Conservation (phyloP, 2,888 invertebrate species). For the Gibbula magus region DNA sequence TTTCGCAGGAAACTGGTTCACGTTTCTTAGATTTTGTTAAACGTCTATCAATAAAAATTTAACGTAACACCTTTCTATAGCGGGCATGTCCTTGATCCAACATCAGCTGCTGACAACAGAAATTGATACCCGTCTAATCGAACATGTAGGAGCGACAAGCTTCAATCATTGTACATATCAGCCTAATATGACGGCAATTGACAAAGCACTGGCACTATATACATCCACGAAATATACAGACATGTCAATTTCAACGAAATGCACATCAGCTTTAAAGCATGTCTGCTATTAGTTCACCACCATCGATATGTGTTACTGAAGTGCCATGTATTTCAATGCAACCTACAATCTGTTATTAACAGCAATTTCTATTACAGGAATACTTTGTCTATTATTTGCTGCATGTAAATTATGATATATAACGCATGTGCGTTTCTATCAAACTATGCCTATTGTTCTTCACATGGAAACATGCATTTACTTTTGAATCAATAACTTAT, state of each 20-base stretch:
- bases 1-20: slow-evolving; percentile 13
- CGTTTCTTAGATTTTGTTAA: slow-evolving; percentile 25
- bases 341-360: no score
- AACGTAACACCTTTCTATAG: not conserved
- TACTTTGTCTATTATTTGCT: no score
- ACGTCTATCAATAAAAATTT: slow-evolving; percentile 23
- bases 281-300: no score
- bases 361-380: no score
- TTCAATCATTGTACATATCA: slow-evolving; percentile 12
- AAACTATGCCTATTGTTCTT: no score
- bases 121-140: slow-evolving; percentile 18
- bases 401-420: no score
- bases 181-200: not conserved
- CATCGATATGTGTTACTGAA: no score
- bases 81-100: not conserved
- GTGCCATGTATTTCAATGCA: no score
- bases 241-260: not conserved
- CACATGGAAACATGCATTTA: no score
- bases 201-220: not conserved
- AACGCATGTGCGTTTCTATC: no score
- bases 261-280: no score
- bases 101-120: not conserved
- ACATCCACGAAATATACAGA: not conserved
- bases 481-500: no score
- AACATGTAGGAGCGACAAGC: not conserved